These are phyloP conservation scores for Heliocidaris erythrogramma DNA, from an alignment of 35 echinoderm and acorn worm species.

Conservation along the genomic window DNA sequence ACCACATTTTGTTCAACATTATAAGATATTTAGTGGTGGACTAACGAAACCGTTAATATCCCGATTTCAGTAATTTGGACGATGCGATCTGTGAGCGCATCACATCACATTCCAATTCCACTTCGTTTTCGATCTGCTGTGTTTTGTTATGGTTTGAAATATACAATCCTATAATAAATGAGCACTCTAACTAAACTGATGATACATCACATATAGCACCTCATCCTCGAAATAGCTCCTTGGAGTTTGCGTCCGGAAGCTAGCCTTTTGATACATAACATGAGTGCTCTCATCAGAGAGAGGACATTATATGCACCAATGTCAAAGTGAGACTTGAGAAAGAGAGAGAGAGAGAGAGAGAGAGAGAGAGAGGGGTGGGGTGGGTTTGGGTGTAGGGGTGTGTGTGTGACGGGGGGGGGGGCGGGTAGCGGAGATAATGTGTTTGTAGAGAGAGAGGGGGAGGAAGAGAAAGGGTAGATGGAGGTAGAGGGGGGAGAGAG, in stretches of 20 bases:
- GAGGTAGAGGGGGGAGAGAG: too few species aligned
- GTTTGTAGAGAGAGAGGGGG: too few species aligned
- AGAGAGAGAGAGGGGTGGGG: background rate
- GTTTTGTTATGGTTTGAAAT: background rate
- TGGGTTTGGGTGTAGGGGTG: too few species aligned
- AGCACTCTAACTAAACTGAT: constrained; percentile 17
- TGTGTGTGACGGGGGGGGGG: too few species aligned
- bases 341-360: background rate
- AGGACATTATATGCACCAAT: background rate
- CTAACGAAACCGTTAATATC: background rate
- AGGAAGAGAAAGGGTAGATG: too few species aligned
- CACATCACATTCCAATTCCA: background rate
- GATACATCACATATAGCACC: background rate
- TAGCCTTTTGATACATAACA: background rate
- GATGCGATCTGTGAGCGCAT: background rate
- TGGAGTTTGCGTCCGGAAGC: background rate
- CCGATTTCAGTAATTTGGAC: background rate
- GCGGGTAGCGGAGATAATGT: background rate
- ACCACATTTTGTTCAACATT: background rate
- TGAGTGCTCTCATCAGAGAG: background rate
- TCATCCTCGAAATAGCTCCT: background rate
- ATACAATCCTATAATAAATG: constrained; percentile 5
- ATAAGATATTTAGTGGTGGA: too few species aligned
- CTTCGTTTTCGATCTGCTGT: background rate
- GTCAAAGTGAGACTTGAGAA: background rate